Conservation (phyloP, 2,113 vertebrate genomes). For the Oreochromis aureus region DNA sequence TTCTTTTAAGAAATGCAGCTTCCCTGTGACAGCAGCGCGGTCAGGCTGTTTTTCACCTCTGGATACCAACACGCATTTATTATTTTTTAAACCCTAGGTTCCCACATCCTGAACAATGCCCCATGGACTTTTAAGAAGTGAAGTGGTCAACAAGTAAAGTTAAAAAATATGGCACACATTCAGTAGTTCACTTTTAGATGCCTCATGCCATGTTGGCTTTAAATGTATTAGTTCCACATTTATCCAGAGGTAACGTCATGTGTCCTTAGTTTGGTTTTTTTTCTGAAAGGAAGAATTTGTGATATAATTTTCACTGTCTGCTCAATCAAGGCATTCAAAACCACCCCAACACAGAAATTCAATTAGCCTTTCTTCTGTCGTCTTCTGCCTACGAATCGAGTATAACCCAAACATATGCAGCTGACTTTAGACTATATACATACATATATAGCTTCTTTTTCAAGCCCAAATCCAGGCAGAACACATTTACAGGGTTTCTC, state of each 20-base stretch:
- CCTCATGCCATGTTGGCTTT: neutral
- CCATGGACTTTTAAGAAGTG: neutral
- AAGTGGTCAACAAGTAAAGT: neutral
- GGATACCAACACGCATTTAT: slow-evolving; percentile 26
- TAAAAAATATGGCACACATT: neutral
- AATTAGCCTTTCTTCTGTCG: slow-evolving; percentile 36
- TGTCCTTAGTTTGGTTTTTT: neutral
- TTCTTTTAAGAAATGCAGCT: slow-evolving; percentile 19
- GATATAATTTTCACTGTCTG: neutral
- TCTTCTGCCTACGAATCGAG: neutral
- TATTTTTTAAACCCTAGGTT: neutral
- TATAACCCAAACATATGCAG: neutral
- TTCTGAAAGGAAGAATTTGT: neutral
- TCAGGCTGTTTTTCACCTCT: slow-evolving; percentile 41
- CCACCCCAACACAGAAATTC: neutral
- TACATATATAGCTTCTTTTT: neutral
- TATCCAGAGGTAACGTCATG: neutral
- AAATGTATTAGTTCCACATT: neutral
- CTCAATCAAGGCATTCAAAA: neutral
- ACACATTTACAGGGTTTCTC: neutral
- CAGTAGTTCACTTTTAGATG: neutral
- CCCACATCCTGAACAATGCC: slow-evolving; percentile 42
- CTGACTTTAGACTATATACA: neutral
- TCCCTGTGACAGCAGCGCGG: slow-evolving; percentile 28
- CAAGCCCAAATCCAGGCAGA: neutral